Base-by-base conservation (phyloP, 2,888 invertebrate genomes). In the Tinea trinotella region DNA sequence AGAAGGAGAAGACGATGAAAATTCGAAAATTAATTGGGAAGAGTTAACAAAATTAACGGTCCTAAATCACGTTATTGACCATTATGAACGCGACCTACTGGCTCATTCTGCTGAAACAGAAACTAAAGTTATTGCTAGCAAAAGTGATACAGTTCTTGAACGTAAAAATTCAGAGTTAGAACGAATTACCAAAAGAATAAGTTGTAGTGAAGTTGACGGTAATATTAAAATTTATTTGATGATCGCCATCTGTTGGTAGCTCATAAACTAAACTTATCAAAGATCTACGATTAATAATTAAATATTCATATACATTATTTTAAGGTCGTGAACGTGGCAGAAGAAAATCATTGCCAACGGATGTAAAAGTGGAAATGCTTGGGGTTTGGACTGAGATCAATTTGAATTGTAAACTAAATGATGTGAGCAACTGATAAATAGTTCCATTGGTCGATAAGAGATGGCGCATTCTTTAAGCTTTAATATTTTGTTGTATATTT, bases 301-400 rank as follows among this genome's bases (percentile, higher is more conserved):
- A 30, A 30, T 30, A 30, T n/a, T n/a, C n/a, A n/a, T 40, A 20
- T 48, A 18, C 12, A 48, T 18, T n/a, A 48, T 40, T 40, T 40
- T 15, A 9, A 20, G 22, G 22, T 48, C 22, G 22, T 48, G 19
- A n/a, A 19, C 36, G 40, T 3, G 64, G 60, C 9, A 67, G 69
- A 6, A 66, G 72, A 50, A 66, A 65, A 52, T 70, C 74, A 9
- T 57, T 75, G 12, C 71, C 71, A 17, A 68, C 73, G 13, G 79
- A 82, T 61, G 74, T 74, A 1, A 73, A 67, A 55, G 78, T 85
- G 5, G 83, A 85, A 66, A 83, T 84, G 84, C 73, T 84, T 20
- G 84, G 84, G 34, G 71, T 82, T 15, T 85, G 85, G 85, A 85
- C 84, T 2, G 85, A 84, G 65, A 79, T 84, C 1, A 84, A 84